Conservation (phyloP, 2,113 vertebrate genomes). For the Camelus bactrianus region DNA sequence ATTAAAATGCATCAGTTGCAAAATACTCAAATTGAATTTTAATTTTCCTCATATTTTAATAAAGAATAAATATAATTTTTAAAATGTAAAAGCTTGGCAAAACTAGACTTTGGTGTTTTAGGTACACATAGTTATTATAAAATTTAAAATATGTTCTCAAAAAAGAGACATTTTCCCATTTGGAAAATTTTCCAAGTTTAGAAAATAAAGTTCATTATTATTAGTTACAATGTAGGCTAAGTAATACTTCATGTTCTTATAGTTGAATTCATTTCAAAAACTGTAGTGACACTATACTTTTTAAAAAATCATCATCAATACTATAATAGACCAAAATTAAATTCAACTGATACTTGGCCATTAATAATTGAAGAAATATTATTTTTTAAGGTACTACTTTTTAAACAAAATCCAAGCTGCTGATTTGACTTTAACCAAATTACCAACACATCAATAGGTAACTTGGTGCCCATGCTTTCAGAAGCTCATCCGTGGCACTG, state of each 20-base stretch:
- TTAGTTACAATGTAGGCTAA: slow-evolving; percentile 35
- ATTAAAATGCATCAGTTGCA: background rate
- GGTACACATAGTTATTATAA: slow-evolving; percentile 1
- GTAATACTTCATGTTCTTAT: slow-evolving; percentile 13
- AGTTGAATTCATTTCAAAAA: slow-evolving; percentile 40
- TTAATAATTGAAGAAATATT: slow-evolving; percentile 31
- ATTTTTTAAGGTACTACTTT: slow-evolving; percentile 70
- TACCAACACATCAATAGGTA: slow-evolving; percentile 80
- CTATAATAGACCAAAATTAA: slow-evolving; percentile 43
- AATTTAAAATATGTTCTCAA: slow-evolving; percentile 30
- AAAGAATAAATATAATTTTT: background rate
- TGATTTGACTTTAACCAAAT: slow-evolving; percentile 77
- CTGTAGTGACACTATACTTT: background rate
- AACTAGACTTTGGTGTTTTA: background rate
- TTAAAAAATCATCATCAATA: background rate
- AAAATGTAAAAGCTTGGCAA: slow-evolving; percentile 45
- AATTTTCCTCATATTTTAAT: slow-evolving; percentile 60
- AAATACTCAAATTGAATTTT: slow-evolving; percentile 26
- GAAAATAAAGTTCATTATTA: slow-evolving; percentile 59
- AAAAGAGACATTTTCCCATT: background rate
- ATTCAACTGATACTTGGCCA: slow-evolving; percentile 23
- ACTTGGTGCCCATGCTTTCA: slow-evolving; percentile 74
- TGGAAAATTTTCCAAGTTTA: slow-evolving; percentile 46
- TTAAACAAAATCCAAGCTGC: slow-evolving; percentile 70
- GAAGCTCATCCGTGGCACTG: slow-evolving; percentile 77